Percentiles rank a stretch among this genome's conserved stretches.
Conservation (phyloP, 2,113 vertebrate genomes). For the Astur gentilis region DNA sequence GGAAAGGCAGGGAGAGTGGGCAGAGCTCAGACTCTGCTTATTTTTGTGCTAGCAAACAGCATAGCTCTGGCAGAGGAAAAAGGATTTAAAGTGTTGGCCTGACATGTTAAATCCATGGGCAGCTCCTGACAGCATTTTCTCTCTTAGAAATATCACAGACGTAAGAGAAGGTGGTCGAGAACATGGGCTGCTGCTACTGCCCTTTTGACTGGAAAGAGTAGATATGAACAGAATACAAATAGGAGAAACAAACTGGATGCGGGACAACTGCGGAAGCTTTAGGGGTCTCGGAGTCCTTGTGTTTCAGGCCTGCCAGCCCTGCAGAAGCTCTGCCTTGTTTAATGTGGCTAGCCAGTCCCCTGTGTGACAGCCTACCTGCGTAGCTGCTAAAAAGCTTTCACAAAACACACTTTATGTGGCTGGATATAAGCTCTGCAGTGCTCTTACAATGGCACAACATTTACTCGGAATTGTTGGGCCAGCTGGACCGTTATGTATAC, state of each 20-base stretch:
- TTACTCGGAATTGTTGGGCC: neutral
- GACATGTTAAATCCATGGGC: neutral
- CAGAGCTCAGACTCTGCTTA: slow-evolving; percentile 8
- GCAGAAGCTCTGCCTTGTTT: neutral
- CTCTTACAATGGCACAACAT: neutral
- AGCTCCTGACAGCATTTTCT: neutral
- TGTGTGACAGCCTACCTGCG: neutral
- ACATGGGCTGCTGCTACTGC: neutral
- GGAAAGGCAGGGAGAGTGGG: slow-evolving; percentile 37
- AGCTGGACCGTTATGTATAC: neutral
- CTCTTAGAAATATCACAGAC: neutral
- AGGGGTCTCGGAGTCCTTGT: neutral
- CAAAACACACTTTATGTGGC: rapidly evolving
- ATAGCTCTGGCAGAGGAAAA: neutral
- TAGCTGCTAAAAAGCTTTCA: neutral
- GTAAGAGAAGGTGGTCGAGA: neutral
- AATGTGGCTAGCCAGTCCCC: neutral
- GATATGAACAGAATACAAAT: neutral
- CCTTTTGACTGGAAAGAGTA: neutral
- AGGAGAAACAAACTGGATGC: neutral
- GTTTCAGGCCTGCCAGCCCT: neutral
- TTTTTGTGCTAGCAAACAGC: slow-evolving; percentile 25
- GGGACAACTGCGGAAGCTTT: neutral
- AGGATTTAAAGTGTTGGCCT: neutral
- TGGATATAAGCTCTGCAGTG: neutral